phyloP scores from a whole-genome alignment of 2,113 vertebrate species.

The Rallus limicola region DNA sequence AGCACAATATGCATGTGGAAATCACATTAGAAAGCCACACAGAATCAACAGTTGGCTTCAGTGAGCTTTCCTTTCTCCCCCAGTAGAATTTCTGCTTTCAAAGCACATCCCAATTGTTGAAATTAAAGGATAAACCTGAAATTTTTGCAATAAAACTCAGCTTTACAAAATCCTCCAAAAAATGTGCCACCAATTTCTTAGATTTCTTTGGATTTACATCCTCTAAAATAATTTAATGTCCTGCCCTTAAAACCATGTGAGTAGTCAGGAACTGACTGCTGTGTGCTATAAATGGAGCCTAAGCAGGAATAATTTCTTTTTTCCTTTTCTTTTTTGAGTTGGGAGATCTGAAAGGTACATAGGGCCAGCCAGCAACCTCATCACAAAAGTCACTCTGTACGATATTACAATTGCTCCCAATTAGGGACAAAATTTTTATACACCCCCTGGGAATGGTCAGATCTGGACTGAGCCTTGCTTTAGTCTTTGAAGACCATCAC shows the following conservation, averaged over 20 bases:
- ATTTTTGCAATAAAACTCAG: neutral
- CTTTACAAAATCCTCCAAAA: neutral
- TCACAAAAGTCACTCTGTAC: neutral
- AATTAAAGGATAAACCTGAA: neutral
- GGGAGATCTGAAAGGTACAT: neutral
- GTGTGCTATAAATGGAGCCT: neutral
- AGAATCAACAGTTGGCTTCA: constrained; percentile 5
- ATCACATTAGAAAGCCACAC: neutral
- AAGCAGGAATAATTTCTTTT: constrained; percentile 2
- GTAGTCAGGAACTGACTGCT: neutral
- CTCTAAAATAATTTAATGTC: neutral
- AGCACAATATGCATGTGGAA: neutral
- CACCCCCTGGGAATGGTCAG: neutral
- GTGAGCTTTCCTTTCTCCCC: neutral
- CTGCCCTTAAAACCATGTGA: neutral
- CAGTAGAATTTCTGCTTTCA: neutral
- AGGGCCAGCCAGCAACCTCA: neutral
- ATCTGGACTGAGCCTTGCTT: neutral
- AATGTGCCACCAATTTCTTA: neutral
- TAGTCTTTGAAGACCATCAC: neutral
- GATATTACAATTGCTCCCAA: neutral
- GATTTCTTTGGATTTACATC: neutral
- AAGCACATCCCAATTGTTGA: neutral
- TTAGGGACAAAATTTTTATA: neutral
- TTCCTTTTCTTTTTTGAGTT: neutral